Conservation (phyloP, 2,113 vertebrate species). For the Plestiodon gilberti region DNA sequence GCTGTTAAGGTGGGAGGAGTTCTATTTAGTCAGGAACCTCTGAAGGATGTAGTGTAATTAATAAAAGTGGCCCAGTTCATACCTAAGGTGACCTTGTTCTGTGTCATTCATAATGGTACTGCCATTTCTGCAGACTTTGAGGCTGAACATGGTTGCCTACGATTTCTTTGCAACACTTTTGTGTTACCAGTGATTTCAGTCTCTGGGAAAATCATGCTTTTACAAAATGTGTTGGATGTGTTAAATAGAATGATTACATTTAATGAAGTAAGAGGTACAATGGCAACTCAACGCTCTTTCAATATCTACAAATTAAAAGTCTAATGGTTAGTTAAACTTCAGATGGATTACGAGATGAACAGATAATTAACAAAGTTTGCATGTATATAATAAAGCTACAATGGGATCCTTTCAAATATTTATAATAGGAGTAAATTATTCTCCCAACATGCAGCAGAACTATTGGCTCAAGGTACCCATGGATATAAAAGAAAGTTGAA, state of each 20-base stretch:
- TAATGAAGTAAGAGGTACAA: not conserved
- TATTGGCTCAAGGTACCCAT: not conserved
- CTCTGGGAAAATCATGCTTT: not conserved
- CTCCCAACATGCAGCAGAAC: too few relatives aligned
- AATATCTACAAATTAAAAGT: too few relatives aligned
- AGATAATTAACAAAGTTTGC: too few relatives aligned
- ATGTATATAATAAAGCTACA: not conserved
- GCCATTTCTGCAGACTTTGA: too few relatives aligned
- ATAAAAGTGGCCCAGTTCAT: too few relatives aligned
- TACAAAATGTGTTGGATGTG: not conserved
- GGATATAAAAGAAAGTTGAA: not conserved
- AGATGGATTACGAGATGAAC: not conserved
- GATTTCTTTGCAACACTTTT: too few relatives aligned
- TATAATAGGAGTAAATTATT: not conserved
- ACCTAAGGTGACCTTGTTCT: too few relatives aligned
- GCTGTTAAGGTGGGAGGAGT: too few relatives aligned
- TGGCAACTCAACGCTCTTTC: not conserved
- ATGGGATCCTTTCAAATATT: not conserved
- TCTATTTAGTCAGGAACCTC: too few relatives aligned
- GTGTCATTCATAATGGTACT: too few relatives aligned
- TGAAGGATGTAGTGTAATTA: too few relatives aligned
- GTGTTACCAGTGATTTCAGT: not conserved
- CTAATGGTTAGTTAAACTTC: not conserved
- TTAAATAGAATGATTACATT: not conserved
- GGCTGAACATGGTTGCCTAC: too few relatives aligned